Evolutionary conservation across 2,797 vertebrate species (phyloP), one percentile per base, ranked within the genome.

Genomic region (Tamandua tetradactyla): DNA sequence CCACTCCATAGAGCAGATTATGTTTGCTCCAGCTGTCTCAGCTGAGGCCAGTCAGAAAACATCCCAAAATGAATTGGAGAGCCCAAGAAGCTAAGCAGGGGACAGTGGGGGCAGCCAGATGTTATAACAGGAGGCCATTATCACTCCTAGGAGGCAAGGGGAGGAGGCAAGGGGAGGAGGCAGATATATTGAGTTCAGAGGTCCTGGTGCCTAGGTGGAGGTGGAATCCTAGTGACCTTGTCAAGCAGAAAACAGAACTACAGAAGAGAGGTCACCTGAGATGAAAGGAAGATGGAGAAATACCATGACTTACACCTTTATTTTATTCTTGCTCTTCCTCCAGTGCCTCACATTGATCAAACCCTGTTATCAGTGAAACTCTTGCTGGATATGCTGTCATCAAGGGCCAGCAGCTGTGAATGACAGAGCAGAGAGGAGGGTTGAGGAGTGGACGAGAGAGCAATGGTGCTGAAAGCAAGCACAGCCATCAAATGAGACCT

Each of bases 91-190:
- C 61, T 61, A 7, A 47, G 57, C 15, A 9, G 30, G 22, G 1
- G 17, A n/a, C 3, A 20, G 4, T 18, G 10, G 44, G 42, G 37
- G 2, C 20, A 49, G 20, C 13, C 35, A 74, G 25, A 32, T 30
- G 3, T 57, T 71, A 59, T 52, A 40, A 7, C 9, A 14, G 11
- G 37, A 12, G 32, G 3, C 11, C 14, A 17, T 27, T 32, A 4
- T 8, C 11, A 6, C 11, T 13, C 27, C 5, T 17, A 35, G 12
- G 0, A 18, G 0, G 8, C 32, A 40, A 12, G n/a, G 49, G 8
- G 13, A 61, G 10, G 22, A 40, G 8, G 42, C 27, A 35, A 12
- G n/a, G 49, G 8, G 13, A 61, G 10, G 22, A 40, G 8, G 42
- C 27, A 35, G 35, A 4, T 3, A 27, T 14, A 9, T 9, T 55